Evolutionary conservation across 53 echinoderm and acorn worm genomes (phyloP), one percentile per base, ranked within the genome.

Genomic region (Mesocentrotus franciscanus): DNA sequence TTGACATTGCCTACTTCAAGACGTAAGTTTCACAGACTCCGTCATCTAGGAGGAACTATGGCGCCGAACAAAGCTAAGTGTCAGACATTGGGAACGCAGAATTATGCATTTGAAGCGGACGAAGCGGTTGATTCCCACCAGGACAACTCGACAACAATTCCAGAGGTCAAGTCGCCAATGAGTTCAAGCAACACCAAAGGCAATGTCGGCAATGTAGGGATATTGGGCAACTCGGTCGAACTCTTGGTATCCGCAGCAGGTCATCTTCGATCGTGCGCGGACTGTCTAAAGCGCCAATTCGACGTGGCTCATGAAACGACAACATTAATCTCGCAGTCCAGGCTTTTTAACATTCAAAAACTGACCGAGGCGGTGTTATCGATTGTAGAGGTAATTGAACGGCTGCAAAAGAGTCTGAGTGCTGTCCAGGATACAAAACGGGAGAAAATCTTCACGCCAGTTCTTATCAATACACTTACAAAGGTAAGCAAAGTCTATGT

Each of bases 331-430:
- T 92, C 74, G 9, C 76, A 71, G 13, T 49, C 92, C 92, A 92
- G 92, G 57, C 27, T 92, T 8, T 26, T 2, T 70, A 92, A 75
- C 56, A 29, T 74, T 30, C 12, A 26, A 26, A 56, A 8, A 92
- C 8, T 92, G 49, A 64, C 15, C 15, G 75, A 56, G 27, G 92
- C 75, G 49, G 33, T 92, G 75, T 24, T n/a, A 33, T 8, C 13
- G 49, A 20, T 92, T 14, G 6, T 39, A 16, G 74, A n/a, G 32
- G 92, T 92, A 5, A 92, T 55, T 4, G 74, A 74, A 71, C 92
- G 74, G 15, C 92, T 92, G 92, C 22, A 29, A 57, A 56, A 71
- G 92, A 92, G 92, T 92, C 76, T 72, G 13, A 92, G 55, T 15
- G 42, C 12, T 27, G 24, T 66, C 24, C 24, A 56, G 10, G 26